Base-by-base conservation (phyloP, 2,888 invertebrate genomes). In the Drosophila kanekoi region DNA sequence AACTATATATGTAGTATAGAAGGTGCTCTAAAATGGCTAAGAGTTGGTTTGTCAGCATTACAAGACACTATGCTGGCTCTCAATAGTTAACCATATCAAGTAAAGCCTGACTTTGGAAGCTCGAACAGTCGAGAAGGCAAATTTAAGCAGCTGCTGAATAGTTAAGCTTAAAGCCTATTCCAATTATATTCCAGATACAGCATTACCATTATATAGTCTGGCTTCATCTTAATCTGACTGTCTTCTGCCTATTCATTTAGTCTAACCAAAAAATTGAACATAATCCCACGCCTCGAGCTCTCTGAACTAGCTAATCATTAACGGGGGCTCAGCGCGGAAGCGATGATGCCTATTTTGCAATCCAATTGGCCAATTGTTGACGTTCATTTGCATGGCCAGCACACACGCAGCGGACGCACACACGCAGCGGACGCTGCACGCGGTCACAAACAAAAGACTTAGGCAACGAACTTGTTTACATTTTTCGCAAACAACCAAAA, bases 391-490 rank as follows among this genome's bases (percentile, higher is more conserved):
- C 66, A 67, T 72, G 57, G 37, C 4, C 16, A 56, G 38, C 33
- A 52, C 32, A 37, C 32, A 53, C 4, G 16, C 18, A 45, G 38
- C 41, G 18, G 48, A 20, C 13, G 16, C 20, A 28, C n/a, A 14
- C 32, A 43, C 6, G 11, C 28, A 45, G 23, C 28, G 14, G 32
- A 37, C 41, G 44, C 60, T 59, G 60, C 57, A 65, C 76, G 68
- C 76, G 62, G 40, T 47, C 28, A 57, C 71, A 69, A 82, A 88
- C 83, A 86, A 88, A 88, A 84, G 83, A 84, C 83, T 88, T 84
- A 73, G 69, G 88, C 88, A 86, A 88, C 83, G 86, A 84, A 84
- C 83, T 82, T 88, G 88, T 82, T 86, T 86, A 70, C 80, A 77
- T 70, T 73, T 79, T 88, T 87, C 88, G 88, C 86, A 87, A 83